Base-by-base conservation (phyloP, 1,140 invertebrate species). In the Drosophila equinoxialis region DNA sequence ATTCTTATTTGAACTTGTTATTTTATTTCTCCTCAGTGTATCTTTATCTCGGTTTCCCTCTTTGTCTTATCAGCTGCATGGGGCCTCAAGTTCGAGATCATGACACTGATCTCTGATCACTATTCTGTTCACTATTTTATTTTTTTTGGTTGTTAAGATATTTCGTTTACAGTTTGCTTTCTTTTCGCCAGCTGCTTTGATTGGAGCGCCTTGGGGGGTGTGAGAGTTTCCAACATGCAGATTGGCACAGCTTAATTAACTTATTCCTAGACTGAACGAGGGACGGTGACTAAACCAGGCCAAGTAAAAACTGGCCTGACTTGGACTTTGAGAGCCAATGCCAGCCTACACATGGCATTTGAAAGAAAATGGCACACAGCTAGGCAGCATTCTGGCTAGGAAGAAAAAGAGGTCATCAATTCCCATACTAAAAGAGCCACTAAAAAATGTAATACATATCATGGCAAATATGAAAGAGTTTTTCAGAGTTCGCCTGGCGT, bases 211-310 rank as follows among this genome's bases (percentile, higher is more conserved):
- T 59, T 58, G 51, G 68, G 79, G 48, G 35, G 70, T 61, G 70
- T 71, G 65, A 61, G 70, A 51, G 45, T 51, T 57, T 62, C 23
- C 57, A 63, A 48, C 59, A 83, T 79, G 82, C 67, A 76, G 76
- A 79, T 86, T 76, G 81, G 65, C 81, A 87, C 76, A 86, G 82
- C 82, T 87, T 86, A 86, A 86, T 86, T 87, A 86, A 76, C 75
- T 63, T 48, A 13, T 66, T 55, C 77, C 71, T 23, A 51, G 45
- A 20, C 10, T 51, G 68, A 17, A 71, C 67, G 63, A 54, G 11
- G 62, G 66, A 37, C 57, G 58, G 35, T 54, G 41, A 54, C 17
- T 54, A 54, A 74, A 71, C 20, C 68, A 68, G 73, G 60, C 55
- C 60, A 48, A 54, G 48, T 39, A 60, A 79, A 78, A 77, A 66